Percentiles rank a stretch among this genome's conserved stretches.
Conservation (phyloP, 2,797 vertebrate genomes). For the Chiloscyllium punctatum region DNA sequence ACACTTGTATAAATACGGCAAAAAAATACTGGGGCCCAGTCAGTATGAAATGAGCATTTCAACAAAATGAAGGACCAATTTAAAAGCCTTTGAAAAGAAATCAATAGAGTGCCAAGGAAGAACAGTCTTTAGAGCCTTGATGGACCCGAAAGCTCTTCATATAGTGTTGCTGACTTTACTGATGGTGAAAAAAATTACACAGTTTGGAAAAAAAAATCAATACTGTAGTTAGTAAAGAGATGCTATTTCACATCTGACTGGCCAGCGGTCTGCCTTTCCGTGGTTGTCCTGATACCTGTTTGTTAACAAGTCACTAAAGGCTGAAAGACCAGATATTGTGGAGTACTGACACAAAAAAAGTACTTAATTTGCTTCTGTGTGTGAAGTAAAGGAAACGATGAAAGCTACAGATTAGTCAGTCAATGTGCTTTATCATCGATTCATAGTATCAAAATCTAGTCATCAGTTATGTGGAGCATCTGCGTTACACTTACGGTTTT, state of each 20-base stretch:
- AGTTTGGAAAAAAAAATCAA: constrained; percentile 69
- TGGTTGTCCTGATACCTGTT: constrained; percentile 63
- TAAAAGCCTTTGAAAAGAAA: constrained; percentile 73
- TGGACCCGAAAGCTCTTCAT: constrained; percentile 57
- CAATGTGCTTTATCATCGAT: constrained; percentile 55
- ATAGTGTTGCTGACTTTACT: constrained; percentile 67
- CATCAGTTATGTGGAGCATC: constrained; percentile 30
- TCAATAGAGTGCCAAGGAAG: constrained; percentile 66
- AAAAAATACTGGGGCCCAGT: constrained; percentile 54
- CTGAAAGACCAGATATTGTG: constrained; percentile 69
- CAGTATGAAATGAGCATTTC: constrained; percentile 65
- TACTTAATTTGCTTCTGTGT: constrained; percentile 66
- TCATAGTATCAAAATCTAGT: constrained; percentile 45
- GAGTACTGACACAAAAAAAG: constrained; percentile 64
- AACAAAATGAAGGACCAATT: constrained; percentile 72
- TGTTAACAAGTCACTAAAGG: constrained; percentile 84
- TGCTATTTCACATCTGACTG: constrained; percentile 95
- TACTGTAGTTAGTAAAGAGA: constrained; percentile 88
- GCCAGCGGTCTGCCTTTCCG: constrained; percentile 61
- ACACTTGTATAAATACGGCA: constrained; percentile 69
- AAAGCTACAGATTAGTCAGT: constrained; percentile 55
- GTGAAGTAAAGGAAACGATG: constrained; percentile 57
- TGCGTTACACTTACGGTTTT: constrained; percentile 29
- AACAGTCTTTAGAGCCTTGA: constrained; percentile 58
- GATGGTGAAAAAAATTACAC: constrained; percentile 65